Percentiles rank a stretch among this genome's conserved stretches.
Conservation (phyloP, 92 coral and sea anemone species). For the Siderastrea radians region DNA sequence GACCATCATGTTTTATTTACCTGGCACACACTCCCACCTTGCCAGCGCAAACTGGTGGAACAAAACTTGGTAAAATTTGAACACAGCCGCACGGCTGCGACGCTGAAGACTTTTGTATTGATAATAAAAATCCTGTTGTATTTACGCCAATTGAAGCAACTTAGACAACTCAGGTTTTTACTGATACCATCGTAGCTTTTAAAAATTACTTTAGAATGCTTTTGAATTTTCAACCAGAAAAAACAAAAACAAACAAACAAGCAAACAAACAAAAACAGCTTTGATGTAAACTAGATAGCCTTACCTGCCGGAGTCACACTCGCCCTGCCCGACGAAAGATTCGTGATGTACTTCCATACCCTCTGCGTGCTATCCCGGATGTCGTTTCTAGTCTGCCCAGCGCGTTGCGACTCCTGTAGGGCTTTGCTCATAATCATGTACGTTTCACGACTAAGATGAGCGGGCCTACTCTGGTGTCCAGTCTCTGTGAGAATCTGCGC, state of each 20-base stretch:
- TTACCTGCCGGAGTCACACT: slow-evolving; percentile 59
- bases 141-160: too few relatives aligned
- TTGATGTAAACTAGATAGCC: neutral
- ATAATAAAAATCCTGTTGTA: too few relatives aligned
- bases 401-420: slow-evolving; percentile 54
- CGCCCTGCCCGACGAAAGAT: slow-evolving; percentile 59
- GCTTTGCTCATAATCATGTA: slow-evolving; percentile 82
- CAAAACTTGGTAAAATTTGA: too few relatives aligned
- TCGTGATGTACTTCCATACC: slow-evolving; percentile 78
- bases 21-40: too few relatives aligned
- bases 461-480: slow-evolving; percentile 43
- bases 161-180: too few relatives aligned
- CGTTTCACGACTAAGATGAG: slow-evolving; percentile 78
- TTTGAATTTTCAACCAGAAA: too few relatives aligned
- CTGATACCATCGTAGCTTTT: too few relatives aligned
- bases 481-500: slow-evolving; percentile 67
- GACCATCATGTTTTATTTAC: too few relatives aligned
- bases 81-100: too few relatives aligned
- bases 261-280: neutral
- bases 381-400: slow-evolving; percentile 59
- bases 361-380: slow-evolving; percentile 75
- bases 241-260: neutral
- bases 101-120: too few relatives aligned
- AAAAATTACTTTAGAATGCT: too few relatives aligned
- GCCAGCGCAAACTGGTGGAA: too few relatives aligned